Evolutionary conservation across 2,113 vertebrate genomes (phyloP), one percentile per base, ranked within the genome.

Genomic region (Sitta europaea): DNA sequence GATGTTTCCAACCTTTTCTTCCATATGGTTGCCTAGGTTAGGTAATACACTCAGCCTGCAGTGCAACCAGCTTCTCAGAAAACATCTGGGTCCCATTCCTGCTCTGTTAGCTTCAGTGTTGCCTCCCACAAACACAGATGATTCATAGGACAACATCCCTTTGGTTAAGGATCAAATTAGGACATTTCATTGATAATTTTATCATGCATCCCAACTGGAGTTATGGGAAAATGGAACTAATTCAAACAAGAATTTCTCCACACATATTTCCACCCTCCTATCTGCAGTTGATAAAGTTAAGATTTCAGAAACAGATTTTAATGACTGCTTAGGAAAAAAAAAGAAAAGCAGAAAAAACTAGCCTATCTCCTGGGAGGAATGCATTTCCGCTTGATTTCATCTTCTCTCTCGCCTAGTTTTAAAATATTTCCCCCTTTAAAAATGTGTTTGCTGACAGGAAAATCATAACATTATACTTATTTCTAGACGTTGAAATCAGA

Each of bases 1-100:
- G 98, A 99, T 98, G 98, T 99, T 99, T 99, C 98, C 98, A 99
- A 97, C 97, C 98, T 97, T 98, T 96, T 97, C 97, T 98, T 98
- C 98, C 98, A 98, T 98, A 98, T 99, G 98, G 98, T 97, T 33
- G 97, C 98, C 97, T 98, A 97, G 73, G 73, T 98, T 99, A 98
- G 98, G 98, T 98, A 98, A 98, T 98, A 97, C 98, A 98, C 97
- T 97, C 96, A 97, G 98, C 96, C 98, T 98, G 96, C 97, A 98
- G 96, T 96, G 95, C 96, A 96, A 96, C 66, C 92, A 94, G 93
- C 92, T 97, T 97, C 90, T 94, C 90, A 96, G 95, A 97, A 96
- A 97, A 98, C 98, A 98, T 98, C 98, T 98, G 98, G 97, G 96
- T 96, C 94, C 96, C 98, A 98, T 98, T 98, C 97, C 96, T 96